Conservation (phyloP, 2,888 invertebrate genomes). For the Chalcis sispes region DNA sequence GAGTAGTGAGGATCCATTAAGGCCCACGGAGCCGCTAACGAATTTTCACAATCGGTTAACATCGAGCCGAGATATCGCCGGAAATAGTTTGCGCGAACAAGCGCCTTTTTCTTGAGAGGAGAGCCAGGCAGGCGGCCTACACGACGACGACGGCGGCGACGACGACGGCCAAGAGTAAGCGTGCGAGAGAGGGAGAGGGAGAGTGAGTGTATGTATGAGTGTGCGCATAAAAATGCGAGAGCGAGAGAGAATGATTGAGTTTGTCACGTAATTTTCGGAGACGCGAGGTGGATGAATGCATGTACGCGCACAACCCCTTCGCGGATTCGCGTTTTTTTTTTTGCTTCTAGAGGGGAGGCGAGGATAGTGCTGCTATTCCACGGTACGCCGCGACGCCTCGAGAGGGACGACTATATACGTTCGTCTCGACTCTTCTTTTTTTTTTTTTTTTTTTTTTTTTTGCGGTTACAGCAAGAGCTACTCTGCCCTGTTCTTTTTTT, state of each 20-base stretch:
- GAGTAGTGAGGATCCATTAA: conserved; percentile 61
- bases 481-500: neutral
- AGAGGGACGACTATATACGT: too few species aligned
- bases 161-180: conserved; percentile 9
- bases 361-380: neutral
- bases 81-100: conserved; percentile 68
- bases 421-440: neutral
- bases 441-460: neutral
- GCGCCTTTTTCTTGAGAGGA: conserved; percentile 60
- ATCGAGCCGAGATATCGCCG: conserved; percentile 64
- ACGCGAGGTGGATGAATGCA: conserved; percentile 66
- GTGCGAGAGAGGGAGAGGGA: conserved; percentile 60
- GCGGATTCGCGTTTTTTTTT: conserved; percentile 2
- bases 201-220: conserved; percentile 63
- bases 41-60: conserved; percentile 59
- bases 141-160: conserved; percentile 2
- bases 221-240: conserved; percentile 56
- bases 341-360: neutral
- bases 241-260: conserved; percentile 57
- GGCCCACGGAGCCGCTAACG: conserved; percentile 54
- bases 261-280: conserved; percentile 73
- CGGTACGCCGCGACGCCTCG: too few species aligned
- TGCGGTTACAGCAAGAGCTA: neutral
- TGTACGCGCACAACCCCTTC: conserved; percentile 24
- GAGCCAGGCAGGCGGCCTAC: neutral